phyloP scores from a whole-genome alignment of 2,888 invertebrate genomes.

The Hydrotaea diabolus region DNA sequence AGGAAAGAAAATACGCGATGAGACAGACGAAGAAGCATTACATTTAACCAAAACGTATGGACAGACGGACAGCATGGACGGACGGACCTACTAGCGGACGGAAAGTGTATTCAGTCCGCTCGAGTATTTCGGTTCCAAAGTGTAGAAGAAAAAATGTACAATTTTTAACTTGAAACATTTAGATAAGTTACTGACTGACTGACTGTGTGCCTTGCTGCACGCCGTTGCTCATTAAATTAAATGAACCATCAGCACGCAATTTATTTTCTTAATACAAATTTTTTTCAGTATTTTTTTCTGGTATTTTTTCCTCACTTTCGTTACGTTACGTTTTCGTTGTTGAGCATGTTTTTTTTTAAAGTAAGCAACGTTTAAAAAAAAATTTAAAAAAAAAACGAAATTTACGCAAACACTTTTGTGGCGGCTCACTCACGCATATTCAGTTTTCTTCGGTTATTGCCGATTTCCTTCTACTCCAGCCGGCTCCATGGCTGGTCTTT shows the following conservation, averaged over 20 bases:
- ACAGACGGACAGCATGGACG: too few relatives aligned
- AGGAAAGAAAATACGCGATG: neutral
- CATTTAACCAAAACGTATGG: neutral
- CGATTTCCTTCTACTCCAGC: too few relatives aligned
- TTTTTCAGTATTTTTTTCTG: neutral
- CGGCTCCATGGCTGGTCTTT: slow-evolving; percentile 1
- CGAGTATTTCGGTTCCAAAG: neutral
- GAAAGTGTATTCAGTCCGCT: too few relatives aligned
- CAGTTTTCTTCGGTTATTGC: neutral
- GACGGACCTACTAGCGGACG: too few relatives aligned
- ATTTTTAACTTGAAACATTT: slow-evolving; percentile 74
- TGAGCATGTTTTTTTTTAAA: slow-evolving; percentile 13
- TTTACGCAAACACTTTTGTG: slow-evolving; percentile 60
- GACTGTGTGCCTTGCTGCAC: slow-evolving; percentile 54
- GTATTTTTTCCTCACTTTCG: slow-evolving; percentile 25
- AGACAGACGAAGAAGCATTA: slow-evolving; percentile 40
- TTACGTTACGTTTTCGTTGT: slow-evolving; percentile 28
- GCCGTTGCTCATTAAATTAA: slow-evolving; percentile 80
- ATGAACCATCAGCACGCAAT: slow-evolving; percentile 80
- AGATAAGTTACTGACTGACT: slow-evolving; percentile 74
- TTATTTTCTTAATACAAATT: slow-evolving; percentile 71
- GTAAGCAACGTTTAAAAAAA: slow-evolving; percentile 6
- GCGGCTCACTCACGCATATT: slow-evolving; percentile 57
- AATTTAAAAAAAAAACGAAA: slow-evolving; percentile 32
- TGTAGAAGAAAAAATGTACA: slow-evolving; percentile 16